A percentile compares a stretch with the other conserved stretches of the same genome.
phyloP scores from a whole-genome alignment of 1,140 invertebrate genomes.

The Drosophila asahinai region DNA sequence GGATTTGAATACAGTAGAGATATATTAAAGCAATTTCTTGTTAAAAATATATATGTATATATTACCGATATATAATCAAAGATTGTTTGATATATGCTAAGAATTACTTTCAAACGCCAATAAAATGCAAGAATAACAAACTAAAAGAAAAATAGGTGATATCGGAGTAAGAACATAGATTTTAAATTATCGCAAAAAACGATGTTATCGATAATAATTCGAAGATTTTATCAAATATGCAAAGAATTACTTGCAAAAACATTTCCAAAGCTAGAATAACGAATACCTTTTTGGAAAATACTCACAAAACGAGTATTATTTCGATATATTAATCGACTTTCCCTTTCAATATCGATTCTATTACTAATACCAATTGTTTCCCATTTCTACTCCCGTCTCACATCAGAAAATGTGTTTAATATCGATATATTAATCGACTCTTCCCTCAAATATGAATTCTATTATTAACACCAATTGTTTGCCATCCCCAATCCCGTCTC shows the following conservation, averaged over 20 bases:
- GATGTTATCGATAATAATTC: not conserved
- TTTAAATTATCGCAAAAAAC: not conserved
- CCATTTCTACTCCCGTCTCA: not conserved
- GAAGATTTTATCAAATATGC: not conserved
- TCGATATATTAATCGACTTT: not conserved
- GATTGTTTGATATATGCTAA: not conserved
- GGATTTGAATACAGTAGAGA: not conserved
- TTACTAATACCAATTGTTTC: not conserved
- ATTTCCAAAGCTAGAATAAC: too few relatives aligned
- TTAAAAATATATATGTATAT: not conserved
- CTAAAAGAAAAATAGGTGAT: too few relatives aligned
- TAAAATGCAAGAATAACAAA: too few relatives aligned
- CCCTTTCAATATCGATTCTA: too few relatives aligned
- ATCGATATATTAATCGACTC: not conserved
- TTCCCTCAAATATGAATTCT: too few relatives aligned
- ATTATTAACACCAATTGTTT: not conserved
- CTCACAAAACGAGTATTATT: not conserved
- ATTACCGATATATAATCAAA: not conserved
- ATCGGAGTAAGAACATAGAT: too few relatives aligned
- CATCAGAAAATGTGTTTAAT: not conserved
- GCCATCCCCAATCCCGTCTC: not conserved
- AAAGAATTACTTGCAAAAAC: too few relatives aligned
- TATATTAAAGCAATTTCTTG: not conserved
- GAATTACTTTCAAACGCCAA: too few relatives aligned
- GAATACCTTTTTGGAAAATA: not conserved